These are phyloP conservation scores for Desoria tigrina DNA, from an alignment of 2,888 invertebrate genomes.

Conservation along the genomic window DNA sequence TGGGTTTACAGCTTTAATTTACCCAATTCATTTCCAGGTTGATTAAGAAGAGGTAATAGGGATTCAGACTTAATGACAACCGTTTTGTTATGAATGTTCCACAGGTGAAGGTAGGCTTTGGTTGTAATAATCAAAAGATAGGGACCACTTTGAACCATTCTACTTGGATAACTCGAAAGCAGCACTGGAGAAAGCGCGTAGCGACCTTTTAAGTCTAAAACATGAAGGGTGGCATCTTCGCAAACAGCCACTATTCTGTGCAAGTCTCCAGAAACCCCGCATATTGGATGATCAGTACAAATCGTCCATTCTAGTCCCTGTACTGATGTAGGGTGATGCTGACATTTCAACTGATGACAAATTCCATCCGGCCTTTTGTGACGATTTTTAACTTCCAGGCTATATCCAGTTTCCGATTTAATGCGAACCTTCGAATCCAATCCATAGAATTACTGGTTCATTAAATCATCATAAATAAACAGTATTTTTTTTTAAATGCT, in stretches of 20 bases:
- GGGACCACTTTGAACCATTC: constrained; percentile 61
- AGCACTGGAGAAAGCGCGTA: constrained; percentile 62
- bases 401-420: constrained; percentile 33
- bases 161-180: constrained; percentile 64
- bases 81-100: constrained; percentile 65
- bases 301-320: constrained; percentile 71
- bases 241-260: constrained; percentile 64
- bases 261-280: constrained; percentile 64
- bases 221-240: constrained; percentile 69
- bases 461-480: too few relatives aligned
- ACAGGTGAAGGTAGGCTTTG: constrained; percentile 62
- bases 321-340: constrained; percentile 30
- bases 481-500: neutral
- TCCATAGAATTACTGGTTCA: neutral
- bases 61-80: constrained; percentile 65
- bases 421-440: constrained; percentile 28
- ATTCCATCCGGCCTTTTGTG: constrained; percentile 30
- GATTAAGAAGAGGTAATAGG: constrained; percentile 59
- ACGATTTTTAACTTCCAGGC: constrained; percentile 42
- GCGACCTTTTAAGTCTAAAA: constrained; percentile 61
- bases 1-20: neutral
- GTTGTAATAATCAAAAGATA: constrained; percentile 63
- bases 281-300: constrained; percentile 65
- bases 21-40: constrained; percentile 42
- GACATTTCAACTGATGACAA: constrained; percentile 45